Base-by-base conservation (phyloP, 2,797 vertebrate species). In the Pseudochaenichthys georgianus region DNA sequence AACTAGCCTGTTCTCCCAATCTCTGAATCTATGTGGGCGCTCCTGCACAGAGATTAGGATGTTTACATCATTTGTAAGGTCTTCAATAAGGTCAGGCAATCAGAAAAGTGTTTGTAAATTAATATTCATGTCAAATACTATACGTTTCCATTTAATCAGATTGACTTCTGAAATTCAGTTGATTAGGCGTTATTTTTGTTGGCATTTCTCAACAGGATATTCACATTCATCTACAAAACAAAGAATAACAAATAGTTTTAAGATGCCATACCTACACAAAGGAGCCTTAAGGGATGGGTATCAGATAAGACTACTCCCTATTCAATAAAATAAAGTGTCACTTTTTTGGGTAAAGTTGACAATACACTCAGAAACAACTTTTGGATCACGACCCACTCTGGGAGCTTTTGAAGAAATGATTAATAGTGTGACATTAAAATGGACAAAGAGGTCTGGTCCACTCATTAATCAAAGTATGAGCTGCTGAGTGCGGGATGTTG, bases 1-100 rank as follows among this genome's bases (percentile, higher is more conserved):
- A 79, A 75, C 71, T 17, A 21, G 28, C 41, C 64, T 64, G 51
- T 60, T 84, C n/a, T 61, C 38, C 34, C 15, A 12, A 73, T 43
- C 28, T 58, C 55, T 1, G n/a, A 52, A 62, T 41, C 42, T 58
- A 9, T 46, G 52, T 51, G 48, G 59, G 54, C 46, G 16, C 38
- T 9, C 42, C 13, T 57, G 54, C 12, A 57, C 34, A 70, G 46
- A 48, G 43, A 67, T 61, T 8, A 75, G 19, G 43, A 67, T 6
- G 6, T 17, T 31, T 48, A 4, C 15, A 3, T 13, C 41, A 12
- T 15, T 57, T 63, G 46, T 21, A 31, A 21, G 6, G 19, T 38
- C 15, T 61, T 42, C 17, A 52, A 50, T 38, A 50, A 15, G 16
- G 64, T 52, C 43, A 70, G 9, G 15, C 11, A 15, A 16, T n/a